Evolutionary conservation across 2,797 vertebrate genomes (phyloP).

Genomic region (Notolepis coatsorum): DNA sequence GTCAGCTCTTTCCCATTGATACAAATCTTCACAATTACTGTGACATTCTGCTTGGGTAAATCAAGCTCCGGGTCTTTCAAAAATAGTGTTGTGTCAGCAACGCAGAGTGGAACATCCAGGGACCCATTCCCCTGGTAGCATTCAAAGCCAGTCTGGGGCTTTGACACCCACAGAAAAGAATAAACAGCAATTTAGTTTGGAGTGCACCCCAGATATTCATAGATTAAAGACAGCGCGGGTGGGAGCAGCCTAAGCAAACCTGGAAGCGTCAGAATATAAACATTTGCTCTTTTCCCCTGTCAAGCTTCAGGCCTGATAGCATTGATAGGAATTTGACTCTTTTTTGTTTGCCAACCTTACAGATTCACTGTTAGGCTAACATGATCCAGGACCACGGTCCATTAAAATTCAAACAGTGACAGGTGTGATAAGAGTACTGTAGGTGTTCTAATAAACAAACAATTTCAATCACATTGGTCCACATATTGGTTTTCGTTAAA

Average conservation of each 20-base stretch:
- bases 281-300: conserved; percentile 64
- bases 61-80: conserved; percentile 76
- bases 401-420: conserved; percentile 59
- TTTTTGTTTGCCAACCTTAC: conserved; percentile 63
- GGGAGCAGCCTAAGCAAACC: conserved; percentile 64
- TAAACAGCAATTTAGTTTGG: conserved; percentile 81
- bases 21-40: conserved; percentile 85
- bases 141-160: conserved; percentile 63
- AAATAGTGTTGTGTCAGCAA: conserved; percentile 78
- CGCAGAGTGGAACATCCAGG: conserved; percentile 70
- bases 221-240: conserved; percentile 75
- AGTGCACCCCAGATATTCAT: conserved; percentile 73
- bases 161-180: conserved; percentile 75
- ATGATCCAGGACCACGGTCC: conserved; percentile 41
- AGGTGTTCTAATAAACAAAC: conserved; percentile 26
- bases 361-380: conserved; percentile 45
- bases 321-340: conserved; percentile 57
- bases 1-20: conserved; percentile 84
- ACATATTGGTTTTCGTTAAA: too few species aligned
- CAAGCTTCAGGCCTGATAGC: conserved; percentile 53
- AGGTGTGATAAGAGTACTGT: conserved; percentile 34
- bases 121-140: conserved; percentile 74
- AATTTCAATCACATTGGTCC: too few species aligned
- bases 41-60: conserved; percentile 80
- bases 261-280: conserved; percentile 73